These are phyloP conservation scores for Heteronetta atricapilla DNA, from an alignment of 2,113 vertebrate genomes.

Conservation along the genomic window DNA sequence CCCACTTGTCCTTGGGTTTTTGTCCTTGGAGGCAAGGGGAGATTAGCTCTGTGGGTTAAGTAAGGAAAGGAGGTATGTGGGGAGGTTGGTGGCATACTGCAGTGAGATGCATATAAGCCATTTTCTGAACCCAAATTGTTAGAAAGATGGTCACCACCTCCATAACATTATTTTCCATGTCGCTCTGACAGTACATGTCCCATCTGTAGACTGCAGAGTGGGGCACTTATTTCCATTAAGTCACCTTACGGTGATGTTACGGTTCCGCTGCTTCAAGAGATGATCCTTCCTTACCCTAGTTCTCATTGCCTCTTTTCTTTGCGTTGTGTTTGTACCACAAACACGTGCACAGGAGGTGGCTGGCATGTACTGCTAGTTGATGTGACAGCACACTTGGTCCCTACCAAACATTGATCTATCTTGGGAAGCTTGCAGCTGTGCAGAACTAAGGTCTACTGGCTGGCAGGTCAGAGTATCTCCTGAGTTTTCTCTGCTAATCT, in stretches of 20 bases:
- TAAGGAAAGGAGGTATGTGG: background rate
- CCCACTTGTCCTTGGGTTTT: background rate
- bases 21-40: background rate
- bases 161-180: background rate
- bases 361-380: rapidly evolving
- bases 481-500: background rate
- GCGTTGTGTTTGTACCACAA: background rate
- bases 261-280: background rate
- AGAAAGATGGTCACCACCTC: background rate
- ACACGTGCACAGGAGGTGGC: background rate
- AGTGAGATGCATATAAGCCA: background rate
- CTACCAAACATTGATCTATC: background rate
- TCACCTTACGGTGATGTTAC: background rate
- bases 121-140: rapidly evolving
- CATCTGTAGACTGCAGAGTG: background rate
- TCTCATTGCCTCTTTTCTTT: background rate
- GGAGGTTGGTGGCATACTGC: background rate
- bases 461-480: rapidly evolving
- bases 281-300: background rate
- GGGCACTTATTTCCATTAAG: background rate
- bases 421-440: background rate
- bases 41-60: background rate
- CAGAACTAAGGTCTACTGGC: background rate
- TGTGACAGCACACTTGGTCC: background rate
- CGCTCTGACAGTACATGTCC: background rate